A percentile compares a stretch with the other conserved stretches of the same genome.
phyloP scores from a whole-genome alignment of 2,797 vertebrate species.

The Rhabdomys pumilio region DNA sequence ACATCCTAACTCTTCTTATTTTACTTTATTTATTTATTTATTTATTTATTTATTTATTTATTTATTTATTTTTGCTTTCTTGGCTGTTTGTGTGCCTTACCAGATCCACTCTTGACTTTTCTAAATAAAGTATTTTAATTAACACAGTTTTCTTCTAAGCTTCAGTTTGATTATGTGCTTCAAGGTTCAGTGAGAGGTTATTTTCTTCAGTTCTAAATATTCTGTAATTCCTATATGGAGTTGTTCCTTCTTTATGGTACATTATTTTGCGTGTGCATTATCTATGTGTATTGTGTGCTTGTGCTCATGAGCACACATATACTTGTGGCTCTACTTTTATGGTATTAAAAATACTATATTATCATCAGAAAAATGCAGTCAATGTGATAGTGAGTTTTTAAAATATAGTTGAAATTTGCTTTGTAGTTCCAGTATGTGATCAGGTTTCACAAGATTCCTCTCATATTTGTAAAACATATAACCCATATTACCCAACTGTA shows the following conservation, averaged over 20 bases:
- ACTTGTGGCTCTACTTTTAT: not conserved
- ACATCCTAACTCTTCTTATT: not conserved
- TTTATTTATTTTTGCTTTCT: not conserved
- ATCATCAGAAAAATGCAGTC: not conserved
- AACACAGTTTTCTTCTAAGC: constrained; percentile 12
- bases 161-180: not conserved
- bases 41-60: too few species aligned
- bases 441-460: not conserved
- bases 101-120: not conserved
- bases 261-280: not conserved
- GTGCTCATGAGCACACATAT: not conserved
- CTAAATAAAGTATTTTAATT: not conserved
- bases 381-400: not conserved
- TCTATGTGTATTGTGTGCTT: not conserved
- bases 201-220: not conserved
- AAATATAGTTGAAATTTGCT: constrained; percentile 32
- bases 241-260: not conserved
- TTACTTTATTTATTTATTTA: not conserved
- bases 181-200: not conserved
- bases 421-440: not conserved
- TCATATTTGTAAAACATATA: constrained; percentile 12
- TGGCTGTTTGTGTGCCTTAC: not conserved
- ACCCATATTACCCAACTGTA: not conserved
- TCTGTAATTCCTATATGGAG: not conserved
- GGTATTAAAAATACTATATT: not conserved